These are phyloP conservation scores for Sarcophaga rosellei DNA, from an alignment of 2,888 invertebrate species.

Conservation along the genomic window DNA sequence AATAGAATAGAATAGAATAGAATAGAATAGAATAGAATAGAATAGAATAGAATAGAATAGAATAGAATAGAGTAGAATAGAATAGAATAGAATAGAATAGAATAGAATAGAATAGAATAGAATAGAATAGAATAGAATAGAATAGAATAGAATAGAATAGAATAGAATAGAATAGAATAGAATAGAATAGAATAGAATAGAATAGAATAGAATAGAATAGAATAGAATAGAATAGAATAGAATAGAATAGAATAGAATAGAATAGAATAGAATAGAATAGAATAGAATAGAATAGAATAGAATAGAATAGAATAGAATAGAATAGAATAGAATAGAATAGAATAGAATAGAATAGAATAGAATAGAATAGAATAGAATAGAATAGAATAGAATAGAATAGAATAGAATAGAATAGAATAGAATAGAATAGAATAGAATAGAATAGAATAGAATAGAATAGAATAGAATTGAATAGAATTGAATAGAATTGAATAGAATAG, in stretches of 20 bases:
- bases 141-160: conserved; percentile 31
- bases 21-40: conserved; percentile 31
- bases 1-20: conserved; percentile 28
- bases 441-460: conserved; percentile 41
- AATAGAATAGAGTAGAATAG: conserved; percentile 33
- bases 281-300: conserved; percentile 28
- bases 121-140: conserved; percentile 24
- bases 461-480: conserved; percentile 40
- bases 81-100: conserved; percentile 31
- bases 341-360: conserved; percentile 36
- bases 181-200: conserved; percentile 22
- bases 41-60: conserved; percentile 31
- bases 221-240: conserved; percentile 19
- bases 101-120: conserved; percentile 21
- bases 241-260: conserved; percentile 28
- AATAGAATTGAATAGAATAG: conserved; percentile 43
- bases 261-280: conserved; percentile 24
- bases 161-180: conserved; percentile 31
- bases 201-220: conserved; percentile 19
- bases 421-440: conserved; percentile 42
- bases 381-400: conserved; percentile 36
- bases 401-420: conserved; percentile 37
- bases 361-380: conserved; percentile 36
- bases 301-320: conserved; percentile 28
- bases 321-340: conserved; percentile 36